A percentile compares a stretch with the other conserved stretches of the same genome.
Evolutionary conservation across 2,797 vertebrate genomes (phyloP).

Genomic region (Amniataba percoides): DNA sequence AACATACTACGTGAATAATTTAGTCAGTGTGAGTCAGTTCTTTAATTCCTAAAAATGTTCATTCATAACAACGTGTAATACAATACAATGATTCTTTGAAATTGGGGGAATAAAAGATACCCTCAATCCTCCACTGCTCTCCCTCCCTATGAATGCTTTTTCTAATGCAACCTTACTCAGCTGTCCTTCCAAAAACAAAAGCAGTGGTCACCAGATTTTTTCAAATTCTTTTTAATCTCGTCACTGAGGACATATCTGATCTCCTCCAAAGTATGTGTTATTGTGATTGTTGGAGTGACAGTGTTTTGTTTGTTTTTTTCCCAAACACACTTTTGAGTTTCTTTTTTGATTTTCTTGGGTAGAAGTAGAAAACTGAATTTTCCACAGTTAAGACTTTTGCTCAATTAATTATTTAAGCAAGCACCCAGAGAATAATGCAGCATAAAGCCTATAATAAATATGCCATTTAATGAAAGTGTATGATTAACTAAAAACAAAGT

Average conservation of each 20-base stretch:
- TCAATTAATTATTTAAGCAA: neutral
- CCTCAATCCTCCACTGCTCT: neutral
- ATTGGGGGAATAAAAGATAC: neutral
- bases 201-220: neutral
- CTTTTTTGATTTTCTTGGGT: no score
- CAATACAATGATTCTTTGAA: neutral
- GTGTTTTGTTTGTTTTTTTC: neutral
- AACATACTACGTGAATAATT: neutral
- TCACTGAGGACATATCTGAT: neutral
- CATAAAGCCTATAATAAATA: neutral
- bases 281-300: neutral
- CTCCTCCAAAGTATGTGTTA: neutral
- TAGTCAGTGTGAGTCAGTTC: neutral
- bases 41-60: neutral
- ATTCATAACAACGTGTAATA: no score
- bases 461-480: neutral
- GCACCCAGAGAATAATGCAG: neutral
- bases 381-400: neutral
- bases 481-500: neutral
- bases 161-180: neutral
- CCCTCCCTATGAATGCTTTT: neutral
- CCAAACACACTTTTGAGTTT: neutral
- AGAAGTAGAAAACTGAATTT: neutral
- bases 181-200: neutral
- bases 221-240: neutral